Base-by-base conservation (phyloP, 2,888 invertebrate species). In the Eurytoma adleriae region DNA sequence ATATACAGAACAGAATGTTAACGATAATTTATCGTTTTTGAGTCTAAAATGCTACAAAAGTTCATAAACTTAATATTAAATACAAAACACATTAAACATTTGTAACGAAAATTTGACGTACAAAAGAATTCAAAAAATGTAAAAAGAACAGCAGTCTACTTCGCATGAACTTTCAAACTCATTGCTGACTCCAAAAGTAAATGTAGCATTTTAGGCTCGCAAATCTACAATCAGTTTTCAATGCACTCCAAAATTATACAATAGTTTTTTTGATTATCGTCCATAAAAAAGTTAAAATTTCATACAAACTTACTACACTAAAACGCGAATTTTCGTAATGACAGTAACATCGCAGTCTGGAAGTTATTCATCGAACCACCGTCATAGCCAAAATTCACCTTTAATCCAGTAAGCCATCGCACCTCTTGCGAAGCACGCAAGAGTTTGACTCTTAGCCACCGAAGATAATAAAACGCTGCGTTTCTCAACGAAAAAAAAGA, bases 131-230 rank as follows among this genome's bases (percentile, higher is more conserved):
- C 40, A 40, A 40, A 40, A 40, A 40, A 40, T 40, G 40, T 40
- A 40, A 40, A 40, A 7, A 61, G 61, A 59, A 69, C 56, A 40
- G 30, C 18, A 13, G 40, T 57, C 1, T 40, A 56, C 40, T 7
- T 12, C 30, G 56, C 56, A 7, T 27, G 18, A 18, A 40, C 16
- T 57, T n/a, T 16, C 20, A 4, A 18, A 56, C 3, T 62, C 54
- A 20, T 62, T 20, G 54, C n/a, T 27, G n/a, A 3, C 5, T 2
- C 5, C 61, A 54, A 27, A 64, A 64, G 27, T 57, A 30, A 69
- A 77, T 24, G 70, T 77, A 78, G 64, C 77, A 66, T 78, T 71
- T n/a, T 71, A 66, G 57, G 77, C 62, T 70, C 18, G 20, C 56
- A 64, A 75, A 69, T 64, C 48, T 77, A n/a, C 16, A 18, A 56